Base-by-base conservation (phyloP, 1,140 invertebrate genomes). In the Trichonephila clavipes region DNA sequence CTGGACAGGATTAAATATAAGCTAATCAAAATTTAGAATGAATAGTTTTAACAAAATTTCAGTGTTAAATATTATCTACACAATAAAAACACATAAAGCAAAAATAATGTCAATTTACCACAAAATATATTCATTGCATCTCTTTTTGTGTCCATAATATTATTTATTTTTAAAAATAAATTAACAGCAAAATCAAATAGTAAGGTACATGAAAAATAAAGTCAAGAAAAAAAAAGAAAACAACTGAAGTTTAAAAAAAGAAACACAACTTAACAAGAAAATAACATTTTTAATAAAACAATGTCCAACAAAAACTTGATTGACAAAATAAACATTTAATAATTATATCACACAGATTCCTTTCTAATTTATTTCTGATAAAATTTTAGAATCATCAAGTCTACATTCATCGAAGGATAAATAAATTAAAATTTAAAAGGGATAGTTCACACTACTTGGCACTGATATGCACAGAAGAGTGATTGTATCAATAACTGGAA, bases 231-330 rank as follows among this genome's bases (percentile, higher is more conserved):
- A 69, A 69, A 16, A 16, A 24, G 14, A 14, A 77, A 77, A 77
- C 2, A 40, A 77, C 28, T 77, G 16, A 18, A 40, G 18, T 28
- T 40, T 34, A 19, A 34, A 77, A 24, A 69, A 77, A 77, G 34
- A 14, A 28, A 40, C 69, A 77, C 69, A 77, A 77, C 69, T 77
- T 77, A 77, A 77, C 69, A 77, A 77, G 28, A 34, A 24, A 77
- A 77, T 77, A 77, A 77, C 28, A 77, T 77, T 77, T 77, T 77
- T 77, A 77, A 77, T 77, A 77, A 77, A 77, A 77, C 28, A 40
- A 77, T 7, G 69, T 77, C 69, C 69, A 77, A 77, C 28, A 77
- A 77, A 77, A 77, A 16, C 16, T 77, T 34, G 14, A 28, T 14
- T 34, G 28, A 28, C 69, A 77, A 77, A 66, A n/a, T 69, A 69